Conservation (phyloP, 2,888 invertebrate genomes). For the Sinodicranocentrus sp. region DNA sequence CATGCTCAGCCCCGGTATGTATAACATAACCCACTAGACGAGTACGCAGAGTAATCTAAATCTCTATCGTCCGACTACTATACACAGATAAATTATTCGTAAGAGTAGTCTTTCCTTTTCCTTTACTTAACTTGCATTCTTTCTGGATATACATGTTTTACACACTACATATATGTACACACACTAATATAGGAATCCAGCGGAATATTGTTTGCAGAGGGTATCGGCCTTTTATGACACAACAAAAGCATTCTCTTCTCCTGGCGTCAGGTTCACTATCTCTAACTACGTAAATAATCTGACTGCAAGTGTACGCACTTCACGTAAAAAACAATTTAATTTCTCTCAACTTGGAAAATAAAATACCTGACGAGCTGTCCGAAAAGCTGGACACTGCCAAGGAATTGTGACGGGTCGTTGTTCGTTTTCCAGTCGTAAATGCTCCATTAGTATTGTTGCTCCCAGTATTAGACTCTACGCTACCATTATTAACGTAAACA, state of each 20-base stretch:
- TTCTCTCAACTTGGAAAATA: too few relatives aligned
- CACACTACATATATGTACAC: neutral
- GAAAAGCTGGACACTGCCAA: slow-evolving; percentile 79
- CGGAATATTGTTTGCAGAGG: slow-evolving; percentile 69
- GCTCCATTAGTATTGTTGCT: slow-evolving; percentile 67
- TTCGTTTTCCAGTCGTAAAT: slow-evolving; percentile 78
- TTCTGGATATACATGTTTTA: slow-evolving; percentile 41
- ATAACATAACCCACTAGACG: too few relatives aligned
- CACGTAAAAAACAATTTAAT: slow-evolving; percentile 11
- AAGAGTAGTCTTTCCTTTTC: slow-evolving; percentile 40
- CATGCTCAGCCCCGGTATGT: neutral
- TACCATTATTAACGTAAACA: slow-evolving; percentile 76
- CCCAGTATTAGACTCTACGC: slow-evolving; percentile 58
- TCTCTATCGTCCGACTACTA: slow-evolving; percentile 27
- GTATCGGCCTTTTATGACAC: slow-evolving; percentile 70
- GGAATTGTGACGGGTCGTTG: slow-evolving; percentile 78
- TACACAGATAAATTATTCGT: slow-evolving; percentile 49
- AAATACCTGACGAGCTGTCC: slow-evolving; percentile 77
- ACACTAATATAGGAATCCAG: slow-evolving; percentile 54
- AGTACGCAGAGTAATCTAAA: slow-evolving; percentile 32
- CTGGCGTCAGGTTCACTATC: slow-evolving; percentile 63
- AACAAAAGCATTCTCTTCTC: slow-evolving; percentile 68
- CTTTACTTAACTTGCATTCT: slow-evolving; percentile 47
- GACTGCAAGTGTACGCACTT: slow-evolving; percentile 19
- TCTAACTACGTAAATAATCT: slow-evolving; percentile 9